Evolutionary conservation across 2,113 vertebrate species (phyloP).

Genomic region (Alexandromys fortis): DNA sequence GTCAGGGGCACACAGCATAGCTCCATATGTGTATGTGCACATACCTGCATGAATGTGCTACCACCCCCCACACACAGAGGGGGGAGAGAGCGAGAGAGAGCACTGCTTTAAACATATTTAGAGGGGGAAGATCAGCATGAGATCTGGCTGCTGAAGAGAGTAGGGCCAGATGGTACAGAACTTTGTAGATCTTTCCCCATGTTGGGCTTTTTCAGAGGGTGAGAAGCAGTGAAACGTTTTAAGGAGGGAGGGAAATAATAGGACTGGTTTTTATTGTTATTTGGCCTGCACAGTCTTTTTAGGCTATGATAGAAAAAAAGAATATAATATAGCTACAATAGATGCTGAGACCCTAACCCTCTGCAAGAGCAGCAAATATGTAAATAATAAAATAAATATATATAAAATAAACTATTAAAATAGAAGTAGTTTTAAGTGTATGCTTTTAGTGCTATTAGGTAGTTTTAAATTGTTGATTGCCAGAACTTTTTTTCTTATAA

Average conservation of each 20-base stretch:
- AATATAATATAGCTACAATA: no score
- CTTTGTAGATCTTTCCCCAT: not conserved
- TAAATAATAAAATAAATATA: no score
- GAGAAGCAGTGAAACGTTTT: conserved; percentile 29
- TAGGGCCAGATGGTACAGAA: not conserved
- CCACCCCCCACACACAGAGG: not conserved
- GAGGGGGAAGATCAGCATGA: not conserved
- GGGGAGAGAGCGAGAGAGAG: not conserved
- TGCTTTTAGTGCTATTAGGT: conserved; percentile 2
- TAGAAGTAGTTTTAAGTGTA: conserved; percentile 26
- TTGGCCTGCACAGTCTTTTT: not conserved
- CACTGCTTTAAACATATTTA: not conserved
- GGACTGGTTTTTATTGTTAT: not conserved
- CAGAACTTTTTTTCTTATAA: not conserved
- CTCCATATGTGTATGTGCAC: not conserved
- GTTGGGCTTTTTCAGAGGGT: conserved; percentile 6
- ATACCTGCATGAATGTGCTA: not conserved
- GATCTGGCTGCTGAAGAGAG: not conserved
- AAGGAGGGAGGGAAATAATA: not conserved
- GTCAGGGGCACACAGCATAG: not conserved
- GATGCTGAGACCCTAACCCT: no score
- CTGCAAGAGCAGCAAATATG: no score
- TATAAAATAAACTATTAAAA: not conserved
- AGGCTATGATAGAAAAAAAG: not conserved
- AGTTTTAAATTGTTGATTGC: not conserved